Conservation (phyloP, 2,888 invertebrate genomes). For the Zelleria hepariella region DNA sequence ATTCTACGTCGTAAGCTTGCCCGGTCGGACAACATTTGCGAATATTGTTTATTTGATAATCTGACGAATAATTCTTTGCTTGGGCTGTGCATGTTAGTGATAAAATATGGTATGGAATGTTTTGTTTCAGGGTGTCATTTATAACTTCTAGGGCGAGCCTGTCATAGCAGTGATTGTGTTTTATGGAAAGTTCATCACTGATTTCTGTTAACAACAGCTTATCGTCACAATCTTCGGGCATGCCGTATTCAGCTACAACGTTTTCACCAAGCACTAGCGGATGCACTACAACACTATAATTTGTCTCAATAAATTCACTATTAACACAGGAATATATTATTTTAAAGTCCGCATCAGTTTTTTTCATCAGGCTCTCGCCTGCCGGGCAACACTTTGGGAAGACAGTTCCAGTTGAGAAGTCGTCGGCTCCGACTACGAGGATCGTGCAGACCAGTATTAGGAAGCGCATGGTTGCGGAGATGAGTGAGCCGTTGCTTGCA, state of each 20-base stretch:
- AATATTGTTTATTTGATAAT: slow-evolving; percentile 22
- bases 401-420: slow-evolving; percentile 22
- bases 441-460: slow-evolving; percentile 27
- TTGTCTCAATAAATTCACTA: slow-evolving; percentile 23
- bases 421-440: slow-evolving; percentile 19
- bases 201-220: slow-evolving; percentile 26
- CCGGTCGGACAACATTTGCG: slow-evolving; percentile 56
- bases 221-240: slow-evolving; percentile 38
- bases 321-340: slow-evolving; percentile 40
- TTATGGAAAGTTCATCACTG: slow-evolving; percentile 19
- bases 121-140: slow-evolving; percentile 34
- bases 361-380: slow-evolving; percentile 40
- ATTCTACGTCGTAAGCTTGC: slow-evolving; percentile 40
- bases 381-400: slow-evolving; percentile 57
- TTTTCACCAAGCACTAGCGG: slow-evolving; percentile 35
- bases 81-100: slow-evolving; percentile 27
- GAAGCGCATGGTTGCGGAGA: slow-evolving; percentile 35
- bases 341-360: slow-evolving; percentile 21
- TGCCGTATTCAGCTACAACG: slow-evolving; percentile 32
- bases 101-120: slow-evolving; percentile 45
- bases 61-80: neutral
- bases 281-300: slow-evolving; percentile 30
- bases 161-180: slow-evolving; percentile 39
- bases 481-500: slow-evolving; percentile 9
- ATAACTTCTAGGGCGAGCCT: slow-evolving; percentile 38